phyloP scores from a whole-genome alignment of 2,113 vertebrate genomes.

The Dipodomys ordii region DNA sequence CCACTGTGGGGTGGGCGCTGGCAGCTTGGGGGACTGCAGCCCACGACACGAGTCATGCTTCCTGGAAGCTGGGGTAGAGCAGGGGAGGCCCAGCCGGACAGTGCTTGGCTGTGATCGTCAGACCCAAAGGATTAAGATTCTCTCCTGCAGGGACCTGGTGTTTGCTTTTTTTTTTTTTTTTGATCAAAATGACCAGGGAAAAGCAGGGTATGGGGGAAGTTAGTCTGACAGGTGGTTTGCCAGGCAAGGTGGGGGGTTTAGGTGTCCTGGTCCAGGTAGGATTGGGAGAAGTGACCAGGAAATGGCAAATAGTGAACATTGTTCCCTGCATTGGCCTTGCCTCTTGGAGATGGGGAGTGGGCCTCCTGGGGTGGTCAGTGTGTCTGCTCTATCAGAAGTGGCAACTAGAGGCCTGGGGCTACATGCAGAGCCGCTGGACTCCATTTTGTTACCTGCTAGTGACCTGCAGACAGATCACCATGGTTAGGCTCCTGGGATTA shows the following conservation, averaged over 20 bases:
- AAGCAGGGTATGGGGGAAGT: not conserved
- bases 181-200: not conserved
- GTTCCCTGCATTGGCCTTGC: not conserved
- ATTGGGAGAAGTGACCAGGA: not conserved
- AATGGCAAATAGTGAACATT: not conserved
- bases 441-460: fast-evolving
- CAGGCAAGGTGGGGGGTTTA: not conserved
- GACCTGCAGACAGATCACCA: fast-evolving
- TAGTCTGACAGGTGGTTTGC: not conserved
- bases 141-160: not conserved
- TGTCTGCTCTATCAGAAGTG: not conserved
- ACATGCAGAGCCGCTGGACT: not conserved
- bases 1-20: not conserved
- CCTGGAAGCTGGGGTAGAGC: not conserved
- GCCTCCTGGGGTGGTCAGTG: not conserved
- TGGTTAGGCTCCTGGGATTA: not conserved
- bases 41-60: too few relatives aligned
- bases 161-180: not conserved
- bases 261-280: not conserved
- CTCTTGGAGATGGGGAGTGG: not conserved
- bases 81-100: not conserved
- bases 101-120: not conserved
- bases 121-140: not conserved
- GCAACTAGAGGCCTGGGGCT: not conserved
- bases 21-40: not conserved